Conservation (phyloP, 2,113 vertebrate species). For the Spilogale gracilis region DNA sequence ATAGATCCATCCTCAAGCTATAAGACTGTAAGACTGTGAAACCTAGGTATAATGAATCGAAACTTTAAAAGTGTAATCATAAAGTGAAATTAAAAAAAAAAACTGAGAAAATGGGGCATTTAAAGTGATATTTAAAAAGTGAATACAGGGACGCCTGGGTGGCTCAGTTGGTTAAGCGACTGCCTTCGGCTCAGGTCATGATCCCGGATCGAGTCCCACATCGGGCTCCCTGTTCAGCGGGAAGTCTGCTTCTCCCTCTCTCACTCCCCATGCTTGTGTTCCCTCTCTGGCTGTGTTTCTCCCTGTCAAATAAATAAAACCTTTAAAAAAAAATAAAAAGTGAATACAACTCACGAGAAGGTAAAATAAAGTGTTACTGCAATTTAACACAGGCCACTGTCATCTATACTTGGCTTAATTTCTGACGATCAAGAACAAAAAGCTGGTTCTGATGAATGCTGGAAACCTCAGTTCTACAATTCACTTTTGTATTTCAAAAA, state of each 20-base stretch:
- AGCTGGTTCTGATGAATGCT: conserved; percentile 6
- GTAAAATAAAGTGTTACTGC: neutral
- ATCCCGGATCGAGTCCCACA: too few relatives aligned
- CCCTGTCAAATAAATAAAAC: too few relatives aligned
- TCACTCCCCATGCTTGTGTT: too few relatives aligned
- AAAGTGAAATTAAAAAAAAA: neutral
- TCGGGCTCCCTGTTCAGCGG: too few relatives aligned
- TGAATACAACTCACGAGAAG: neutral
- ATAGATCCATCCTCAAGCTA: neutral
- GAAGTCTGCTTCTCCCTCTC: too few relatives aligned
- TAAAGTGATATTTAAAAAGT: neutral
- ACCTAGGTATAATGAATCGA: neutral
- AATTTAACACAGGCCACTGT: neutral
- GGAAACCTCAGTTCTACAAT: neutral
- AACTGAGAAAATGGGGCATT: neutral
- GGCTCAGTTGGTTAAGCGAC: too few relatives aligned
- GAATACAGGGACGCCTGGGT: neutral
- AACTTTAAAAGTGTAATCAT: neutral
- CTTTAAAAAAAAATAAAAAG: neutral
- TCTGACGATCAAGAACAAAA: neutral
- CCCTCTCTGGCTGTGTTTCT: too few relatives aligned
- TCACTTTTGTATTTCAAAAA: neutral
- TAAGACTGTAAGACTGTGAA: neutral
- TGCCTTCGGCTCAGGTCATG: too few relatives aligned
- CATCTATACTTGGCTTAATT: neutral